Conservation (phyloP, 2,888 invertebrate species). For the Aleiodes testaceus region DNA sequence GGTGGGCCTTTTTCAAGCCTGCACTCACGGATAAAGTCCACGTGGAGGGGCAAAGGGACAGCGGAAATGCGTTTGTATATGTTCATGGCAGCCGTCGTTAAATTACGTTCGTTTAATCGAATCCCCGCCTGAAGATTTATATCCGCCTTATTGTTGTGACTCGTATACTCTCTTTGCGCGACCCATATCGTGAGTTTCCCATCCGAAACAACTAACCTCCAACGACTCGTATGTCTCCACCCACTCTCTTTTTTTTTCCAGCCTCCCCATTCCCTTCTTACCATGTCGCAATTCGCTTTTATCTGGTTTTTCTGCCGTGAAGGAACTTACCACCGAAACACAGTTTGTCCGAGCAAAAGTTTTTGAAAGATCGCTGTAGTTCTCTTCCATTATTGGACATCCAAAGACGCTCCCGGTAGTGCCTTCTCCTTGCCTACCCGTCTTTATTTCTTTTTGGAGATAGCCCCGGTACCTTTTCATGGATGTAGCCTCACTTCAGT, state of each 20-base stretch:
- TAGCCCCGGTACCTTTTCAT: constrained; percentile 27
- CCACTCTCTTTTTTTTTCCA: constrained; percentile 46
- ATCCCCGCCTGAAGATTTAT: constrained; percentile 67
- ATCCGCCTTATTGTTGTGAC: constrained; percentile 65
- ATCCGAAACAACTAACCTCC: constrained; percentile 22
- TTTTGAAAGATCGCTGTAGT: constrained; percentile 62
- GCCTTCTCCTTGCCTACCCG: neutral
- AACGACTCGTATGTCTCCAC: neutral
- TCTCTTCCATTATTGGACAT: constrained; percentile 56
- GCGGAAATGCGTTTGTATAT: constrained; percentile 35
- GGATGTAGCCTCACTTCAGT: constrained; percentile 23
- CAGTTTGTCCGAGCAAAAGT: constrained; percentile 56
- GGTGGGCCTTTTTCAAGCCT: constrained; percentile 23
- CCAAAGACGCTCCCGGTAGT: constrained; percentile 36
- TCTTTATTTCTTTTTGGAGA: constrained; percentile 23
- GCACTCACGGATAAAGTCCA: constrained; percentile 20
- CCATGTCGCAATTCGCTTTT: constrained; percentile 36
- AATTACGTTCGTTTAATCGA: constrained; percentile 69
- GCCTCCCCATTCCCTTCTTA: neutral
- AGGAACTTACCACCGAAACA: constrained; percentile 46
- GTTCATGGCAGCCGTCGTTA: constrained; percentile 49
- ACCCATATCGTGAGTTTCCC: constrained; percentile 31
- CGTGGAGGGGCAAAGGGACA: neutral
- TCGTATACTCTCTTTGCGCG: constrained; percentile 47
- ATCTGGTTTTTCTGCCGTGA: constrained; percentile 26